Percentiles rank a stretch among this genome's conserved stretches.
Conservation (phyloP, 1,140 invertebrate species). For the Ruditapes philippinarum region DNA sequence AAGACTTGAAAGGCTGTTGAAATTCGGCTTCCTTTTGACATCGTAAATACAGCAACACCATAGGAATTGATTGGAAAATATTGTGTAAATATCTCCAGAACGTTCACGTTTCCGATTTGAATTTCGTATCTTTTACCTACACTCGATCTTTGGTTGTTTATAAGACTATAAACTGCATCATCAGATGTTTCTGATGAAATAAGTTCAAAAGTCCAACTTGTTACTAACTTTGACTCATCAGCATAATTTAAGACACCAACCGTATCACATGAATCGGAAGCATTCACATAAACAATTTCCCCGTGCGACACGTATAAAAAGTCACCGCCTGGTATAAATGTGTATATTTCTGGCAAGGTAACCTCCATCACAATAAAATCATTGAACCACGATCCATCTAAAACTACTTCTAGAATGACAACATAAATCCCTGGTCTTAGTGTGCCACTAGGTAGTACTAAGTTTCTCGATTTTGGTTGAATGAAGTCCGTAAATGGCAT, state of each 20-base stretch:
- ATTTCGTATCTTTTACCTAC: background rate
- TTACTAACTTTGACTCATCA: background rate
- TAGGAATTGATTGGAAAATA: background rate
- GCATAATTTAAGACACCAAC: background rate
- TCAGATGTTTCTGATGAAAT: background rate
- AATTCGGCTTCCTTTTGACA: background rate
- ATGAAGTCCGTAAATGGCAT: background rate
- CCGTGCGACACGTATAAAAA: conserved; percentile 8
- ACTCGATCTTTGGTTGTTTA: background rate
- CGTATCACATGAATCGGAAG: background rate
- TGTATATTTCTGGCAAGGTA: conserved; percentile 22
- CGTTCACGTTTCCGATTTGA: background rate
- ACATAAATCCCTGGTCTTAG: conserved; percentile 22
- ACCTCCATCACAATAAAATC: background rate
- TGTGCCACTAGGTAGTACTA: background rate
- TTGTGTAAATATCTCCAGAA: background rate
- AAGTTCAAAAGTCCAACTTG: background rate
- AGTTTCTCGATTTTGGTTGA: background rate
- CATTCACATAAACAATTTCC: background rate
- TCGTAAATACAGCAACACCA: background rate
- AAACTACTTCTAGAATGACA: conserved; percentile 21
- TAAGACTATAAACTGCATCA: background rate
- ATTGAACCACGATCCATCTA: background rate
- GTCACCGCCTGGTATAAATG: conserved; percentile 26
- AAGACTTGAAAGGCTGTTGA: conserved; percentile 35